These are phyloP conservation scores for Diaphora mendica DNA, from an alignment of 2,888 invertebrate genomes.

Conservation along the genomic window DNA sequence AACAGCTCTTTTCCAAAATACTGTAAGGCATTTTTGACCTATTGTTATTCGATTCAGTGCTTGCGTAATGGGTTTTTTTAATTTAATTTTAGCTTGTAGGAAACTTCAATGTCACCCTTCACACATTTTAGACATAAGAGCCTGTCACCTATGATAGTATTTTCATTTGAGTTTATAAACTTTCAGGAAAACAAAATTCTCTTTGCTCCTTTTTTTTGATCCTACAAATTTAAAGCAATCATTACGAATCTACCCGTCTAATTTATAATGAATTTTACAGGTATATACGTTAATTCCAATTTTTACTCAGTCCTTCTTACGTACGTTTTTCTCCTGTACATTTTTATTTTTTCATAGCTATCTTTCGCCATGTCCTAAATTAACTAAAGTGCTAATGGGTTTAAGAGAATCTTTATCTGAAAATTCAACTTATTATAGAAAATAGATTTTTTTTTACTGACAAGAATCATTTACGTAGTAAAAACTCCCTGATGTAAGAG, in stretches of 20 bases:
- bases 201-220: too few relatives aligned
- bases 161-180: background rate
- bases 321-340: background rate
- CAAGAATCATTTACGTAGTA: background rate
- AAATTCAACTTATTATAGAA: background rate
- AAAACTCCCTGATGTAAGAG: background rate
- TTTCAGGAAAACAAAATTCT: background rate
- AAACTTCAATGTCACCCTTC: constrained; percentile 46
- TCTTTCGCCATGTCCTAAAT: background rate
- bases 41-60: too few relatives aligned
- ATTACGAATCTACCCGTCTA: too few relatives aligned
- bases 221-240: too few relatives aligned
- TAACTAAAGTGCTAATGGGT: background rate
- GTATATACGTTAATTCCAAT: too few relatives aligned
- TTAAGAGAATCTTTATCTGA: background rate
- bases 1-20: too few relatives aligned
- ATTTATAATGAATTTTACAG: too few relatives aligned
- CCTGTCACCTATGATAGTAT: constrained; percentile 17
- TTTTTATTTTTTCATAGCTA: background rate
- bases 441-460: background rate
- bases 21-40: too few relatives aligned
- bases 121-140: constrained; percentile 37
- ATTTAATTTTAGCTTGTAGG: too few relatives aligned
- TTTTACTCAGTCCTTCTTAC: background rate
- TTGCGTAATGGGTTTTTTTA: too few relatives aligned